Conservation (phyloP, 92 coral and sea anemone species). For the Desmophyllum pertusum region DNA sequence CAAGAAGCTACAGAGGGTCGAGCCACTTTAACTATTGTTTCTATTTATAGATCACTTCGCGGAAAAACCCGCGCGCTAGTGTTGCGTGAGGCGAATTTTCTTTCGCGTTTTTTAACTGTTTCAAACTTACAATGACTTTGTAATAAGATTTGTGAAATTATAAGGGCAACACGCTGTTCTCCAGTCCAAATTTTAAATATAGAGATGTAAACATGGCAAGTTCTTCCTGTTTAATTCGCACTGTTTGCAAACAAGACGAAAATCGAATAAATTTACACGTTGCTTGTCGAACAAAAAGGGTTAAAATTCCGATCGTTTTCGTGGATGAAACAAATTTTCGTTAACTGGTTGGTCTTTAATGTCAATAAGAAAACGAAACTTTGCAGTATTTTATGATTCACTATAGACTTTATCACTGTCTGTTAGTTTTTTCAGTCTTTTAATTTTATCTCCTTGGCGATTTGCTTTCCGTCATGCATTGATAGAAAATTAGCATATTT, state of each 20-base stretch:
- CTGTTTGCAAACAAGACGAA: conserved; percentile 13
- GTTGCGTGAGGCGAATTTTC: background rate
- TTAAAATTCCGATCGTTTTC: background rate
- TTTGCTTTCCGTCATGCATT: background rate
- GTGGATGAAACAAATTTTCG: too few relatives aligned
- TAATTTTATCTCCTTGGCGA: conserved; percentile 27
- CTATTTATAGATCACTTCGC: conserved; percentile 17
- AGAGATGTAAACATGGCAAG: background rate
- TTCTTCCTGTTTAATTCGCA: conserved; percentile 6
- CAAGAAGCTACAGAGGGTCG: background rate
- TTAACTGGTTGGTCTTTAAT: background rate
- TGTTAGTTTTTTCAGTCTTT: background rate
- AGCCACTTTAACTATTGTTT: background rate
- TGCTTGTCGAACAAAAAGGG: background rate
- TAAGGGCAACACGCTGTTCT: conserved; percentile 10
- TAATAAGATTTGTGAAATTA: background rate
- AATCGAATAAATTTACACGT: conserved; percentile 20
- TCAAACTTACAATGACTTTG: background rate
- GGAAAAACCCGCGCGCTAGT: conserved; percentile 25
- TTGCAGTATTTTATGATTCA: background rate
- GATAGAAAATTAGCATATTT: background rate
- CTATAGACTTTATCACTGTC: conserved; percentile 9
- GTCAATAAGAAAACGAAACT: background rate
- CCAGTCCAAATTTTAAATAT: background rate
- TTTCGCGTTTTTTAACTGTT: background rate